Evolutionary conservation across 2,888 invertebrate species (phyloP), one percentile per base, ranked within the genome.

Genomic region (Heliconius aoede): DNA sequence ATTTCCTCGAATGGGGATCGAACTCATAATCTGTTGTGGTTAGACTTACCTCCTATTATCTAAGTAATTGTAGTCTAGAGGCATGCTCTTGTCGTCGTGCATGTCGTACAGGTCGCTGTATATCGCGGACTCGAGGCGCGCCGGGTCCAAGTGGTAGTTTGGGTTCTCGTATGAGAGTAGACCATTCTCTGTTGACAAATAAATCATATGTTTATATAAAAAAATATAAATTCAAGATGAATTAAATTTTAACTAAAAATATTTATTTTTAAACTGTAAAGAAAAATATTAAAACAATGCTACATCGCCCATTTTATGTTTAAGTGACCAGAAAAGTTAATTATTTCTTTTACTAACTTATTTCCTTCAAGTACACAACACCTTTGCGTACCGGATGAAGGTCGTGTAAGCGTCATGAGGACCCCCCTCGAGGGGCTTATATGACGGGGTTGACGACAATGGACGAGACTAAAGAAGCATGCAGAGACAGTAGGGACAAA

Each of bases 141-240:
- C 95, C 78, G 97, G 96, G 88, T 97, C 97, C 95, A 97, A 91
- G 87, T 97, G 97, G 92, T 98, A 98, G 94, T 98, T 98, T 36
- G 98, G 98, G 91, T 98, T 98, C 95, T 98, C 97, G 94, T 98
- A 98, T 85, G 98, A 98, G 88, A 98, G 95, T 82, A 97, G 96
- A 90, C 98, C 98, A 95, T 97, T 97, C 95, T 98, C 98, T 98
- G 96, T 64, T 95, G 95, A 88, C 87, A 91, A 89, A 46, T 55
- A 75, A 76, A 79, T 15, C 3, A 9, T 18, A 21, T 7, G 40
- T 24, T 72, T 21, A 21, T 36, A 28, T 36, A 28, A 21, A 32
- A 58, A 71, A 24, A 30, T 36, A 32, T 15, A n/a, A 51, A 21
- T 21, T 21, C 13, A 46, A 0, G 46, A 18, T 46, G 18, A n/a